A percentile compares a stretch with the other conserved stretches of the same genome.
phyloP scores from a whole-genome alignment of 2,888 invertebrate species.

The Folsomia candida region DNA sequence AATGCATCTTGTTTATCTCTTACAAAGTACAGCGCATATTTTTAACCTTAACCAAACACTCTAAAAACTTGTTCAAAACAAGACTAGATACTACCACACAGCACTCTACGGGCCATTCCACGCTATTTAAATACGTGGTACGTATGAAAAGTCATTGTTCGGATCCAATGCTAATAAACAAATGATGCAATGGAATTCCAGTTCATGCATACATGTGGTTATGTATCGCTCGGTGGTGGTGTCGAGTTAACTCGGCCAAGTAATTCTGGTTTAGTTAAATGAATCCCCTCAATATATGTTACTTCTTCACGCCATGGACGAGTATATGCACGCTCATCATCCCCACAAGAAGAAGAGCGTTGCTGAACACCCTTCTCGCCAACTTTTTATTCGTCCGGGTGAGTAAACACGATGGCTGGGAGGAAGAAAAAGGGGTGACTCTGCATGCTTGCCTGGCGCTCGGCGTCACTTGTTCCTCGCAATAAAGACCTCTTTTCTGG shows the following conservation, averaged over 20 bases:
- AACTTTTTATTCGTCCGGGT: neutral
- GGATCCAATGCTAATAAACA: neutral
- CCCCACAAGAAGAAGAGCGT: too few species aligned
- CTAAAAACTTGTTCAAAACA: neutral
- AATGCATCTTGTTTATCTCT: neutral
- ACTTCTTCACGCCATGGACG: too few species aligned
- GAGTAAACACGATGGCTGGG: conserved; percentile 3
- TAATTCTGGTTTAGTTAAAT: too few species aligned
- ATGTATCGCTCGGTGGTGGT: too few species aligned
- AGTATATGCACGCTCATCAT: too few species aligned
- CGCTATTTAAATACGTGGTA: too few species aligned
- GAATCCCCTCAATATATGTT: too few species aligned
- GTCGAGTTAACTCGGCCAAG: too few species aligned
- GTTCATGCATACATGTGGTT: too few species aligned
- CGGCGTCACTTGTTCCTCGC: neutral
- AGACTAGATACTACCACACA: too few species aligned
- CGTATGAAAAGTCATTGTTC: neutral
- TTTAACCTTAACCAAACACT: conserved; percentile 2
- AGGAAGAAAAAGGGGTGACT: conserved; percentile 12
- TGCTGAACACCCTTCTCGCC: neutral
- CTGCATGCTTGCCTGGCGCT: neutral
- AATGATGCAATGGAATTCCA: neutral
- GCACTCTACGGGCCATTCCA: too few species aligned
- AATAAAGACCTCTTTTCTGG: conserved; percentile 12
- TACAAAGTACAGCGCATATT: neutral